Evolutionary conservation across 2,113 vertebrate genomes (phyloP).

Genomic region (Symphodus melops): DNA sequence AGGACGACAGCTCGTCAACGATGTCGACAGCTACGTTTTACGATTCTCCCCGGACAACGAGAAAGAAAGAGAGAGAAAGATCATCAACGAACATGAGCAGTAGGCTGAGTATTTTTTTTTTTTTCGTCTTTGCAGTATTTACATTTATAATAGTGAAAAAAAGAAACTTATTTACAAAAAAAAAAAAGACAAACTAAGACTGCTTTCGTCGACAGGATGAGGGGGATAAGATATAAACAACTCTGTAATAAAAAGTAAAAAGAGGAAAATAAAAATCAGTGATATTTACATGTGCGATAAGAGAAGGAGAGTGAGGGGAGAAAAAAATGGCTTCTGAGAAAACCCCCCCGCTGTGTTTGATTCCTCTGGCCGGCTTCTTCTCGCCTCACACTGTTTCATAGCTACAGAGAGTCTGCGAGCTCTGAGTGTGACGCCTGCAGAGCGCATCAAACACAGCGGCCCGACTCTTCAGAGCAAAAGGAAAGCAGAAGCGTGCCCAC

Average conservation of each 20-base stretch:
- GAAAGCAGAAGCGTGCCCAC: slow-evolving; percentile 8
- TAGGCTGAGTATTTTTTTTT: slow-evolving; percentile 48
- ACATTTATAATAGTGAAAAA: slow-evolving; percentile 73
- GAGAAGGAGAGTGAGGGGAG: slow-evolving; percentile 8
- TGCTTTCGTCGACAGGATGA: slow-evolving; percentile 38
- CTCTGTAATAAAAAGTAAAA: slow-evolving; percentile 73
- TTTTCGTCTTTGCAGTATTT: slow-evolving; percentile 66
- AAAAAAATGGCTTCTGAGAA: slow-evolving; percentile 49
- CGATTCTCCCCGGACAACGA: slow-evolving; percentile 39
- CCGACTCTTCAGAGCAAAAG: slow-evolving; percentile 18
- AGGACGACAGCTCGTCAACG: slow-evolving; percentile 6
- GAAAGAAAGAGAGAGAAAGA: slow-evolving; percentile 56
- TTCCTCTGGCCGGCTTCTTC: neutral
- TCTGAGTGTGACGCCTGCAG: slow-evolving; percentile 50
- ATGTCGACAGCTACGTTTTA: slow-evolving; percentile 22
- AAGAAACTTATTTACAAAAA: slow-evolving; percentile 73
- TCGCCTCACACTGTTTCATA: slow-evolving; percentile 56
- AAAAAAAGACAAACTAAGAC: slow-evolving; percentile 63
- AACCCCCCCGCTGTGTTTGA: slow-evolving; percentile 23
- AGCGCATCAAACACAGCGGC: slow-evolving; percentile 14
- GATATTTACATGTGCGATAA: slow-evolving; percentile 77
- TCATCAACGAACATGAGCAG: slow-evolving; percentile 59
- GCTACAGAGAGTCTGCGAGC: slow-evolving; percentile 58
- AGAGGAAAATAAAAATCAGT: slow-evolving; percentile 68
- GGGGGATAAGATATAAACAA: slow-evolving; percentile 65